These are phyloP conservation scores for Rhinoderma darwinii DNA, from an alignment of 2,113 vertebrate species.

Conservation along the genomic window DNA sequence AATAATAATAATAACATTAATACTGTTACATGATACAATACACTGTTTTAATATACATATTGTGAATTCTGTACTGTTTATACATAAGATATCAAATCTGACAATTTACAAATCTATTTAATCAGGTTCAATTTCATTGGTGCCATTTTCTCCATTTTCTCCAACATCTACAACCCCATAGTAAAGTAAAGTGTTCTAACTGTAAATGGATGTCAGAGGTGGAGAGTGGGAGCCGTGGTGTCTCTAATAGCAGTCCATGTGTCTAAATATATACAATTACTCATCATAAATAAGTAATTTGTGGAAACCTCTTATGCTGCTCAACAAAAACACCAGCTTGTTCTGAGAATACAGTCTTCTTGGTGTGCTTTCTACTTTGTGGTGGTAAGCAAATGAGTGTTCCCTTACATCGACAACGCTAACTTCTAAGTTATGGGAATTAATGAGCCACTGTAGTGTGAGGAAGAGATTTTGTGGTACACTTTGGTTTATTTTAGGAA, in stretches of 20 bases:
- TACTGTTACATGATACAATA: no score
- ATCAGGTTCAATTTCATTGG: neutral
- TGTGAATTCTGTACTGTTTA: neutral
- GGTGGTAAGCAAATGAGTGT: slow-evolving; percentile 44
- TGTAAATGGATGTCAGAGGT: slow-evolving; percentile 55
- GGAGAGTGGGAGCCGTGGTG: slow-evolving; percentile 29
- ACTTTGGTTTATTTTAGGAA: slow-evolving; percentile 42
- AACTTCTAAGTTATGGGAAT: slow-evolving; percentile 12
- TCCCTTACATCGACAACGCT: slow-evolving; percentile 14
- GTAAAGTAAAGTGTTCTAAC: slow-evolving; percentile 16
- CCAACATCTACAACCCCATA: slow-evolving; percentile 1
- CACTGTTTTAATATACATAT: neutral
- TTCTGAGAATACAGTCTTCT: slow-evolving; percentile 44
- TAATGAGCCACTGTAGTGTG: slow-evolving; percentile 26
- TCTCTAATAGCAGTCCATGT: slow-evolving; percentile 38
- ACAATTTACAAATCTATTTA: slow-evolving; percentile 1
- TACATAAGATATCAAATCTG: neutral
- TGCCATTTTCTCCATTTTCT: slow-evolving; percentile 30
- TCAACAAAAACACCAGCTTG: slow-evolving; percentile 28
- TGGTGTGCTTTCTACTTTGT: slow-evolving; percentile 41
- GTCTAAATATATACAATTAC: slow-evolving; percentile 54
- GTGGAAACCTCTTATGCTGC: slow-evolving; percentile 49
- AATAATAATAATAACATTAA: no score
- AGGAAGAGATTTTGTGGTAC: slow-evolving; percentile 34
- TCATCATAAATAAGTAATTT: slow-evolving; percentile 57